Conservation (phyloP, 2,113 vertebrate genomes). For the Pogona vitticeps region DNA sequence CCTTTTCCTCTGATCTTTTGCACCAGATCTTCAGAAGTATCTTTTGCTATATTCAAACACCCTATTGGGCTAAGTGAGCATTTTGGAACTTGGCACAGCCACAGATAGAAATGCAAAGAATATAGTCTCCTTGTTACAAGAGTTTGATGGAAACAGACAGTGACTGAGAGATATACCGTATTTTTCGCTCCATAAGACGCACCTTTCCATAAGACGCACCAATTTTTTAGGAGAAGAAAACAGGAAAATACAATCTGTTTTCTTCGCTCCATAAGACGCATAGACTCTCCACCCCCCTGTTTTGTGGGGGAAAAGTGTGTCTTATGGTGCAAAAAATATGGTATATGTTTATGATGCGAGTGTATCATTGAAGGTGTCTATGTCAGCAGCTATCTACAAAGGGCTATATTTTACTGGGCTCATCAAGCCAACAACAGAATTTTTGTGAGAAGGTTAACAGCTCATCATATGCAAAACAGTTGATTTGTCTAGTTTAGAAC, state of each 20-base stretch:
- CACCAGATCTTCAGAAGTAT: not conserved
- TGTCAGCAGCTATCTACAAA: not conserved
- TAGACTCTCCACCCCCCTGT: no score
- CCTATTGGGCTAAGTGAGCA: not conserved
- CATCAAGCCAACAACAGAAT: not conserved
- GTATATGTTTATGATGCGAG: slow-evolving; percentile 4
- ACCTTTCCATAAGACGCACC: no score
- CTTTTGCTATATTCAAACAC: not conserved
- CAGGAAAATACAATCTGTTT: no score
- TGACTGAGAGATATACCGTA: no score
- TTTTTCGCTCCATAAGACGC: no score
- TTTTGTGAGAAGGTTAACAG: not conserved
- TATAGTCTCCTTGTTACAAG: not conserved
- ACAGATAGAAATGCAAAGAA: not conserved
- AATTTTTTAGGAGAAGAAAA: no score
- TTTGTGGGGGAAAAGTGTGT: no score
- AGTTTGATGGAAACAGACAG: no score
- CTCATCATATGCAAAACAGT: not conserved
- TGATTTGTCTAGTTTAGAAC: not conserved
- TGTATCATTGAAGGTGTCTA: not conserved
- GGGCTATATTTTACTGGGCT: not conserved
- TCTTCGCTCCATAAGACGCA: no score
- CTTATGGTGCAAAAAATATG: no score
- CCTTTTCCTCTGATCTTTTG: not conserved
- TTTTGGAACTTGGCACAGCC: not conserved